These are phyloP conservation scores for Cheilosia soror DNA, from an alignment of 2,888 invertebrate genomes.

Conservation along the genomic window DNA sequence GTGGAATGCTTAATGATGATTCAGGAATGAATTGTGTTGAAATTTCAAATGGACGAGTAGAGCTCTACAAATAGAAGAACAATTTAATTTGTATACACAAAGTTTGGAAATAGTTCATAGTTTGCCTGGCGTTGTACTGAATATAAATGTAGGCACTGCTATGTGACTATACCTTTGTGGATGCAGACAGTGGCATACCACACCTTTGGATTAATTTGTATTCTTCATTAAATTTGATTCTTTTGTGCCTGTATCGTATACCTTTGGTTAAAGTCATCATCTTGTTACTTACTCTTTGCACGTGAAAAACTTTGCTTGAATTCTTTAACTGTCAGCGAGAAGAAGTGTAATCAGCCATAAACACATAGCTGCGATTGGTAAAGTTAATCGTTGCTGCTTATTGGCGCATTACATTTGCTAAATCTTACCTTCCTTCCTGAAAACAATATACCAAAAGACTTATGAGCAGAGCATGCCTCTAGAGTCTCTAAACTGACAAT, in stretches of 20 bases:
- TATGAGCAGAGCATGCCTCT: too few relatives aligned
- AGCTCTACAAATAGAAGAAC: not conserved
- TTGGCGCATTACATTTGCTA: too few relatives aligned
- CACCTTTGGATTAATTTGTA: not conserved
- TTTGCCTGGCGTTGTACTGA: not conserved
- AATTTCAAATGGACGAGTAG: constrained; percentile 9
- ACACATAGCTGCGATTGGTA: too few relatives aligned
- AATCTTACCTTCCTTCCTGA: too few relatives aligned
- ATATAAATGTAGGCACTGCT: not conserved
- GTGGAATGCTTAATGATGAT: constrained; percentile 27
- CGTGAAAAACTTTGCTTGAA: not conserved
- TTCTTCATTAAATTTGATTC: not conserved
- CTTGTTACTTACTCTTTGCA: not conserved
- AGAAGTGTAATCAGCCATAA: too few relatives aligned
- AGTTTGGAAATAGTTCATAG: constrained; percentile 1
- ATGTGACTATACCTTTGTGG: not conserved
- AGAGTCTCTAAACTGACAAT: too few relatives aligned
- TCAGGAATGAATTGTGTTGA: constrained; percentile 14
- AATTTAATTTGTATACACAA: not conserved
- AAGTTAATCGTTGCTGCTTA: too few relatives aligned
- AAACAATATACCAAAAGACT: too few relatives aligned
- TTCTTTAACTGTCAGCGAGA: too few relatives aligned
- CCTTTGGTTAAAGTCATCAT: not conserved
- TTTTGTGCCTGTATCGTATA: not conserved
- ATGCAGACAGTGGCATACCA: not conserved